Evolutionary conservation across 2,888 invertebrate species (phyloP).

Genomic region (Andrena bicolor): DNA sequence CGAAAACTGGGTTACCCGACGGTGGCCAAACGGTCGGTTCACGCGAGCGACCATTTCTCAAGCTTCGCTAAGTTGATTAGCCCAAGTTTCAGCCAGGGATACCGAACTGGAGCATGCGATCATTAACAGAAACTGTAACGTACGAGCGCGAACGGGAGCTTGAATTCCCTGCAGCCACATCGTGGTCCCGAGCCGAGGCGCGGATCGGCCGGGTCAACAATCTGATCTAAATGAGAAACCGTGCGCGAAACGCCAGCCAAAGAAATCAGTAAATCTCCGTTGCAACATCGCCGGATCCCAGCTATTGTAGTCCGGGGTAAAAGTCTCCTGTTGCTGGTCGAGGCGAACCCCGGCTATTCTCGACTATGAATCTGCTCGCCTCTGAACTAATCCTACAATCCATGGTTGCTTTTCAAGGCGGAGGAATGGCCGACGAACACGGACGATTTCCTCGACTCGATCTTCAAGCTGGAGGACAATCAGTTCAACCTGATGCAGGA

Average conservation of each 20-base stretch:
- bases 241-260: constrained; percentile 10
- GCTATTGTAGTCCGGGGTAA: not conserved
- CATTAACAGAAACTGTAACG: constrained; percentile 13
- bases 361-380: not conserved
- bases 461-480: constrained; percentile 88
- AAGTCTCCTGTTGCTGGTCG: too few relatives aligned
- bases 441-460: constrained; percentile 89
- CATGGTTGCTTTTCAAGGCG: constrained; percentile 77
- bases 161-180: not conserved
- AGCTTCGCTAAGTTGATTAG: constrained; percentile 53
- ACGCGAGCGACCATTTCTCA: constrained; percentile 41
- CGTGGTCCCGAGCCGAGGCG: not conserved
- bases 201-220: constrained; percentile 17
- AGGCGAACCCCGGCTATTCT: not conserved
- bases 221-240: constrained; percentile 31
- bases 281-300: not conserved
- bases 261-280: not conserved
- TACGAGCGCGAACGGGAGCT: not conserved
- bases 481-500: constrained; percentile 85
- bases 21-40: constrained; percentile 47
- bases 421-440: constrained; percentile 86
- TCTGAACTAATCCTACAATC: not conserved
- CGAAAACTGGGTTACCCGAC: constrained; percentile 58
- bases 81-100: constrained; percentile 41
- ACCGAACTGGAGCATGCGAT: constrained; percentile 33